A percentile compares a stretch with the other conserved stretches of the same genome.
phyloP scores from a whole-genome alignment of 2,797 vertebrate genomes.

The Enteromius fasciolatus region DNA sequence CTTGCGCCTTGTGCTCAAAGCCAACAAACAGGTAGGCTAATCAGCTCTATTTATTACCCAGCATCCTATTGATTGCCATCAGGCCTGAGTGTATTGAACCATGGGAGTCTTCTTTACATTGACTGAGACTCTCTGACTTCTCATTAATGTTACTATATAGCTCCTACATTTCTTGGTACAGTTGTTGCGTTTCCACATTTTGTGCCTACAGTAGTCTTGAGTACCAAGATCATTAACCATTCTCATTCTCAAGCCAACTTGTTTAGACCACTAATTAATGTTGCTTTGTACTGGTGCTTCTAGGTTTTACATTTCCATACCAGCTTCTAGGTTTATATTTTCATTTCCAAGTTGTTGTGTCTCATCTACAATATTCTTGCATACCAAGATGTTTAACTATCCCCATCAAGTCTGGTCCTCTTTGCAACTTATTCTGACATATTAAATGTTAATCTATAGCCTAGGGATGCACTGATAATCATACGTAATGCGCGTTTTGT shows the following conservation, averaged over 20 bases:
- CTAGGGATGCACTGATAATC: too few relatives aligned
- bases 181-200: neutral
- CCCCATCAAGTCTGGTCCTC: neutral
- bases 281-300: too few relatives aligned
- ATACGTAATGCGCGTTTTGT: too few relatives aligned
- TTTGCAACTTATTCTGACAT: neutral
- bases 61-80: slow-evolving; percentile 31
- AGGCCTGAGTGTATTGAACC: slow-evolving; percentile 20
- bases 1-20: slow-evolving; percentile 91
- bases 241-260: too few relatives aligned
- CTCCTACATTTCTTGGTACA: neutral
- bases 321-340: neutral
- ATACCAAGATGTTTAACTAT: neutral
- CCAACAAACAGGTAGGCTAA: slow-evolving; percentile 92
- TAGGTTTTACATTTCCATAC: too few relatives aligned
- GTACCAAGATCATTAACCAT: neutral
- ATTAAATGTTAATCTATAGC: neutral
- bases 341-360: neutral
- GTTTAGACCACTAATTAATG: too few relatives aligned
- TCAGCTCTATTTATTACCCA: slow-evolving; percentile 17
- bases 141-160: slow-evolving; percentile 8
- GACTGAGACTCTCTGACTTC: slow-evolving; percentile 1
- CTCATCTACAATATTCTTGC: neutral
- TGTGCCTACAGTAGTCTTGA: neutral
- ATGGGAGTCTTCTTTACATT: neutral